Evolutionary conservation across 30 jellyfish, hydroid and myxozoan species (phyloP), one percentile per base, ranked within the genome.

Genomic region (Chironex yamaguchii): DNA sequence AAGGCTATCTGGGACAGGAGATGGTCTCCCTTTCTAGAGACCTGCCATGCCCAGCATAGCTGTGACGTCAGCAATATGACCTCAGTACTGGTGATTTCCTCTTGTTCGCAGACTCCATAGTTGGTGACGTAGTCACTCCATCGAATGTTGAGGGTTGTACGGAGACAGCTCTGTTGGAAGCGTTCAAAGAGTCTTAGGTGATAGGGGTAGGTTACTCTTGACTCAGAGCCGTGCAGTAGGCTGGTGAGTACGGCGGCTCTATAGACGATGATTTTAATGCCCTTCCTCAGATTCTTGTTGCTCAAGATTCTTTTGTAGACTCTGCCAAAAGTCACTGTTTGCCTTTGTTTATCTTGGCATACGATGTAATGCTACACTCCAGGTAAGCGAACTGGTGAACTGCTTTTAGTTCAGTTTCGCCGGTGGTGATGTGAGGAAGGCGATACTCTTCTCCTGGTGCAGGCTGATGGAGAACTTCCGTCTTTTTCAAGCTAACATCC

Each of bases 111-210:
- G 64, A 68, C 82, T 22, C 25, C 82, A 28, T 22, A 14, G 23
- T 68, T 68, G 62, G 82, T 68, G 4, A 68, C 29, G 76, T 12
- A 17, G 82, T 68, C 82, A n/a, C 25, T 34, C 82, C 82, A 68
- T 36, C 34, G 62, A 30, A 68, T 68, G 76, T 68, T 68, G 24
- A 68, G 4, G 76, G 2, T 68, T 17, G 71, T 1, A 27, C 82
- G 23, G 62, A 68, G 82, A 30, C 64, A 9, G 26, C 27, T 62
- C 64, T 68, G 2, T 26, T 68, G 76, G 82, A 68, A 29, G 23
- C 82, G 27, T 49, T 1, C 76, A 2, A 68, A 30, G 77, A 20
- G 9, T 12, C 71, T 62, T 4, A 26, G 25, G 76, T 34, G 62
- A 12, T 17, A 64, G 13, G 27, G 71, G 64, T 68, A 68, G 62